Evolutionary conservation across 2,113 vertebrate species (phyloP).

Genomic region (Phocoena phocoena): DNA sequence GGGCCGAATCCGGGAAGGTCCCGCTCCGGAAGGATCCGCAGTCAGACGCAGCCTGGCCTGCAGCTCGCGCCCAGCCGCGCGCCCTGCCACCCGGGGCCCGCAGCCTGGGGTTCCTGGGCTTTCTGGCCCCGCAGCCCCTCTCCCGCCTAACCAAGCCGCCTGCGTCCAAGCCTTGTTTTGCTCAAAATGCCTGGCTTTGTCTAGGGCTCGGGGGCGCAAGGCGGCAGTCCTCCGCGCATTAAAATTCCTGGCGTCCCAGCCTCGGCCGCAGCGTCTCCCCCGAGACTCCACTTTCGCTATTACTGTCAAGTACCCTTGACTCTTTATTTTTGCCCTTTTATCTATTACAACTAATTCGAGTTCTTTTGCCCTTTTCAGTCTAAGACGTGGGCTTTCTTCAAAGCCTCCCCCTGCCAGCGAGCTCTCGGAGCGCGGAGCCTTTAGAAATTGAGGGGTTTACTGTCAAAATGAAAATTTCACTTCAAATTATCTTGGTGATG

Average conservation of each 20-base stretch:
- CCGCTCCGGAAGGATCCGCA: not conserved
- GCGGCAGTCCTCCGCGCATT: slow-evolving; percentile 90
- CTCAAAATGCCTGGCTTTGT: slow-evolving; percentile 86
- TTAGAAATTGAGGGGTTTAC: slow-evolving; percentile 94
- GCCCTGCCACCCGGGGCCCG: not conserved
- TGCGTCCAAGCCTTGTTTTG: slow-evolving; percentile 50
- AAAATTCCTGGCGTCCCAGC: slow-evolving; percentile 93
- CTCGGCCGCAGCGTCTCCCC: slow-evolving; percentile 87
- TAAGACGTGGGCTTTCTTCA: slow-evolving; percentile 91
- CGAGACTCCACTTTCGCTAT: slow-evolving; percentile 95
- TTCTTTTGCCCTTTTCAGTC: slow-evolving; percentile 99
- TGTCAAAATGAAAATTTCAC: slow-evolving; percentile 97
- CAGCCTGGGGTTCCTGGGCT: not conserved
- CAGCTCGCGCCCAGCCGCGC: not conserved
- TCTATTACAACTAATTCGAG: slow-evolving; percentile 99
- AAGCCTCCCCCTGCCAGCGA: slow-evolving; percentile 89
- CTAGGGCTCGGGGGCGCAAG: slow-evolving; percentile 80
- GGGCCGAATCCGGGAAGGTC: not conserved
- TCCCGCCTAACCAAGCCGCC: not conserved
- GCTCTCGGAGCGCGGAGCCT: slow-evolving; percentile 87
- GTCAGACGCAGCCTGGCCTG: too few relatives aligned
- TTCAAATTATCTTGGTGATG: slow-evolving; percentile 95
- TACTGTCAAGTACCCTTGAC: slow-evolving; percentile 99
- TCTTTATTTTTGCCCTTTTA: slow-evolving; percentile 99
- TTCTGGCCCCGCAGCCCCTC: rapidly evolving